A percentile compares a stretch with the other conserved stretches of the same genome.
These are phyloP conservation scores for Octonoba sinensis DNA, from an alignment of 2,888 invertebrate species.

Conservation along the genomic window DNA sequence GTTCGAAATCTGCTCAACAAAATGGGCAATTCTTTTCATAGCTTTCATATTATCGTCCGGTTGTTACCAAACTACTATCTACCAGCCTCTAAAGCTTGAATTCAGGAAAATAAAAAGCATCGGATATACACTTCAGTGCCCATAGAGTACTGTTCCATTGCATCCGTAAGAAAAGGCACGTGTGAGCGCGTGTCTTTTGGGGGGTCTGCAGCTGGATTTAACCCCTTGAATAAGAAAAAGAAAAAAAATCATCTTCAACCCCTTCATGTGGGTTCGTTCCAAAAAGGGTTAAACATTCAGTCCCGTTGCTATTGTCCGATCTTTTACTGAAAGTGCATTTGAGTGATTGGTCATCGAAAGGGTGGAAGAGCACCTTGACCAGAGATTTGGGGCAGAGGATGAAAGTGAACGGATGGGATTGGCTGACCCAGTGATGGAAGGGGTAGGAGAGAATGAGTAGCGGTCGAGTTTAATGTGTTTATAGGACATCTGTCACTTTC, in stretches of 20 bases:
- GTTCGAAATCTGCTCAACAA: too few relatives aligned
- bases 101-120: too few relatives aligned
- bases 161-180: conserved; percentile 18
- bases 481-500: conserved; percentile 31
- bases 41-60: too few relatives aligned
- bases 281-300: conserved; percentile 21
- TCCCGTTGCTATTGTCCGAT: conserved; percentile 25
- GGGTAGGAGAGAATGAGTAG: conserved; percentile 10
- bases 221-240: not conserved
- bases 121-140: conserved; percentile 3
- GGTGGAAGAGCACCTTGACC: conserved; percentile 1
- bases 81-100: too few relatives aligned
- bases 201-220: not conserved
- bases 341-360: conserved; percentile 15
- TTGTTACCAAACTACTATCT: too few relatives aligned
- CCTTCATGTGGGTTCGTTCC: conserved; percentile 4
- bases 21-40: too few relatives aligned
- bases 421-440: conserved; percentile 19
- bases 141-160: not conserved
- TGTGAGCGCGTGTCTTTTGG: conserved; percentile 14
- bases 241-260: not conserved
- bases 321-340: not conserved
- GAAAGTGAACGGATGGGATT: conserved; percentile 7
- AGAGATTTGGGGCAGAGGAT: conserved; percentile 2
- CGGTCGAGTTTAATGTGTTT: conserved; percentile 10